Conservation (phyloP, 2,797 vertebrate genomes). For the Simalia tracyae region DNA sequence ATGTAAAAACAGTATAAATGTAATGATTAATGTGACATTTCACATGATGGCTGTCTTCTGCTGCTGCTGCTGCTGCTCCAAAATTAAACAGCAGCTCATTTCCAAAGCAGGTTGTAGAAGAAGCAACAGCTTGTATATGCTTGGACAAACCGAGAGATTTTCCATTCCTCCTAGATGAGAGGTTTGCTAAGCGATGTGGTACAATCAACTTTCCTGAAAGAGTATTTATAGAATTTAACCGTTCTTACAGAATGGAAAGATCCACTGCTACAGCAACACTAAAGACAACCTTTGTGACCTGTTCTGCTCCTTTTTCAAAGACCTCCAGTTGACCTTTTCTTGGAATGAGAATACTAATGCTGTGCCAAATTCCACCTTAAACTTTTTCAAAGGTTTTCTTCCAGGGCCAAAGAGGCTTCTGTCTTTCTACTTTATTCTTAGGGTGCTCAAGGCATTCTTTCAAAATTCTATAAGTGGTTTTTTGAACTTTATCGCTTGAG, state of each 20-base stretch:
- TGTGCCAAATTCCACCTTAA: not conserved
- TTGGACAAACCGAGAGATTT: too few species aligned
- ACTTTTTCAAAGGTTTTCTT: not conserved
- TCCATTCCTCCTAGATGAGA: not conserved
- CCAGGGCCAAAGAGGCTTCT: not conserved
- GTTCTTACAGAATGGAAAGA: not conserved
- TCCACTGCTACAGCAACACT: not conserved
- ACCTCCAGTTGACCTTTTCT: not conserved
- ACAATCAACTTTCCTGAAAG: not conserved
- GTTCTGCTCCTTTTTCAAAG: not conserved
- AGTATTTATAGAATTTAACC: not conserved
- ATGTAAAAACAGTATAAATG: not conserved
- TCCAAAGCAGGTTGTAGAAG: not conserved
- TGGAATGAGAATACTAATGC: not conserved
- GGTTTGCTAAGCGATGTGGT: not conserved
- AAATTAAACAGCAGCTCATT: not conserved
- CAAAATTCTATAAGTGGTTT: not conserved
- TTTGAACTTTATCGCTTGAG: not conserved
- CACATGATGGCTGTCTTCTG: not conserved
- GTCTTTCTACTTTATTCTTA: not conserved
- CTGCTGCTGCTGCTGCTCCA: not conserved
- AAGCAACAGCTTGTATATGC: not conserved
- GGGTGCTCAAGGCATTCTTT: not conserved
- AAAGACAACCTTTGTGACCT: not conserved
- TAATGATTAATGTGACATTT: not conserved